These are phyloP conservation scores for Ephestia elutella DNA, from an alignment of 1,140 invertebrate genomes.

Conservation along the genomic window DNA sequence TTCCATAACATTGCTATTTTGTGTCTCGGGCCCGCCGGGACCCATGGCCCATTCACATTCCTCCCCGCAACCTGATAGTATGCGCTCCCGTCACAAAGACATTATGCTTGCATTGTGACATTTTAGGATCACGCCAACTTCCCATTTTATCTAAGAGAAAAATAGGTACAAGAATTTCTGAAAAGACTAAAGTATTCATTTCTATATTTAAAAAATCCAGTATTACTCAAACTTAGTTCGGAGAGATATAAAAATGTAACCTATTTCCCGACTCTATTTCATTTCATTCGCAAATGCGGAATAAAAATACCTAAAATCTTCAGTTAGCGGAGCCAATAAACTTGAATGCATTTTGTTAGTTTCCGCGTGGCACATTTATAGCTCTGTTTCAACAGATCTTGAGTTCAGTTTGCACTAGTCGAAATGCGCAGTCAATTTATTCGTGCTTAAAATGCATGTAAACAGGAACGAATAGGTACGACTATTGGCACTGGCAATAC, in stretches of 20 bases:
- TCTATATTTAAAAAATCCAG: too few relatives aligned
- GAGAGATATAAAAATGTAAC: neutral
- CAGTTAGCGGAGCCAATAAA: conserved; percentile 1
- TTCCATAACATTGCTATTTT: neutral
- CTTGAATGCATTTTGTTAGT: conserved; percentile 2
- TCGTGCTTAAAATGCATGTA: conserved; percentile 26
- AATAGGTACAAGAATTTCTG: too few relatives aligned
- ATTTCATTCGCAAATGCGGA: neutral
- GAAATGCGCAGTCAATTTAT: conserved; percentile 15
- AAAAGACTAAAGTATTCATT: too few relatives aligned
- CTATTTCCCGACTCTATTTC: neutral
- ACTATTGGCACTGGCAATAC: conserved; percentile 24
- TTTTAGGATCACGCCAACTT: too few relatives aligned
- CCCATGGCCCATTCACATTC: neutral
- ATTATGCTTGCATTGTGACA: neutral
- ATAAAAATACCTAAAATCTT: neutral
- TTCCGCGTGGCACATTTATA: neutral
- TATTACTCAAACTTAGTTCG: too few relatives aligned
- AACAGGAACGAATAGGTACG: conserved; percentile 14
- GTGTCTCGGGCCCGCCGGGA: neutral
- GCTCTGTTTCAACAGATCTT: conserved; percentile 7
- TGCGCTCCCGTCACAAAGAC: conserved; percentile 4
- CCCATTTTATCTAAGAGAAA: too few relatives aligned
- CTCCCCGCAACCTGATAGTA: neutral
- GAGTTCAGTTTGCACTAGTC: conserved; percentile 12